Conservation (phyloP, 1,140 invertebrate species). For the Luehdorfia chinensis region DNA sequence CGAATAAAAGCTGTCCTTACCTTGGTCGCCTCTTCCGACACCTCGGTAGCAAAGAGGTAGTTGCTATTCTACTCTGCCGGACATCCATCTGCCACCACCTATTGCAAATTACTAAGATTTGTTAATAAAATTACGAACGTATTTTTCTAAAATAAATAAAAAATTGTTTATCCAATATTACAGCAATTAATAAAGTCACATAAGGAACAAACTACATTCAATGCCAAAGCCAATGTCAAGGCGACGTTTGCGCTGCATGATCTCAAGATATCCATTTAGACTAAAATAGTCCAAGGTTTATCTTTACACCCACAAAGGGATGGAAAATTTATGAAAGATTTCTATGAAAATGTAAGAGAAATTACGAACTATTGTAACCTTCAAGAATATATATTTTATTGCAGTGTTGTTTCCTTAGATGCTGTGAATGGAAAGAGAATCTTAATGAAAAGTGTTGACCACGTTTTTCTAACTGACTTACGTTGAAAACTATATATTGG, state of each 20-base stretch:
- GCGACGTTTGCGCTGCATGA: conserved; percentile 33
- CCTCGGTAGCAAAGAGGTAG: no score
- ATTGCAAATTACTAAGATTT: no score
- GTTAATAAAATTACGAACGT: no score
- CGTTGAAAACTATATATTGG: no score
- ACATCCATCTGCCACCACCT: no score
- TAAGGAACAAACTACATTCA: conserved; percentile 22
- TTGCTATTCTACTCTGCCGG: no score
- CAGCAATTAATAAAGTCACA: conserved; percentile 1
- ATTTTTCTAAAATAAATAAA: no score
- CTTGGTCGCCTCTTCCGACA: no score
- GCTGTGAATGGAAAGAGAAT: background rate
- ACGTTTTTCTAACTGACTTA: background rate
- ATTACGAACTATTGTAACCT: conserved; percentile 21
- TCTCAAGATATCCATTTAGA: conserved; percentile 33
- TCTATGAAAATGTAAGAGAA: conserved; percentile 32
- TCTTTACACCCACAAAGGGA: conserved; percentile 41
- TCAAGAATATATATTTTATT: conserved; percentile 1
- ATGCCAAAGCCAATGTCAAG: conserved; percentile 34
- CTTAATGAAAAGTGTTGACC: background rate
- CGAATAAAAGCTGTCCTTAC: no score
- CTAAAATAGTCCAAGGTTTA: conserved; percentile 53
- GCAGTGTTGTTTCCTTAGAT: conserved; percentile 9
- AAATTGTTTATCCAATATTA: no score
- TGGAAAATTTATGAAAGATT: conserved; percentile 43